phyloP scores from a whole-genome alignment of 2,888 invertebrate species.

The Eupsilia transversa region DNA sequence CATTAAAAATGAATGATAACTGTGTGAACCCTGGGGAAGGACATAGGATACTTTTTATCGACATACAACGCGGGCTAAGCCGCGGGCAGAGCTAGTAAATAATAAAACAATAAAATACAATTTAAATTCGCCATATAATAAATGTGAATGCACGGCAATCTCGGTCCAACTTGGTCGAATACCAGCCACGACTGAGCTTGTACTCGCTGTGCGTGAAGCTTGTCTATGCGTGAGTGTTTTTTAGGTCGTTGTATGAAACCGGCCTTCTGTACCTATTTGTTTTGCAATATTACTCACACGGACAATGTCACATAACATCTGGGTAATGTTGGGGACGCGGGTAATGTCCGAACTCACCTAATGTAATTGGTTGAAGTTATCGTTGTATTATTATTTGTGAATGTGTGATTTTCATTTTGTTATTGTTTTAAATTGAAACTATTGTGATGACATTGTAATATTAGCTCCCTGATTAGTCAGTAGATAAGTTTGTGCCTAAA shows the following conservation, averaged over 20 bases:
- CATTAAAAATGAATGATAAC: too few species aligned
- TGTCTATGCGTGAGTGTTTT: background rate
- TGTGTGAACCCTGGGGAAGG: too few species aligned
- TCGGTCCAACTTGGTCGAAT: background rate
- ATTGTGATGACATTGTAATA: background rate
- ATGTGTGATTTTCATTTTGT: background rate
- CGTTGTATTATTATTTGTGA: background rate
- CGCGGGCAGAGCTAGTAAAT: too few species aligned
- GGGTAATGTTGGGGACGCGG: conserved; percentile 32
- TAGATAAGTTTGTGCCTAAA: background rate
- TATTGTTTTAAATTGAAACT: background rate
- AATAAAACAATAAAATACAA: background rate
- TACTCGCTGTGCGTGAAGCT: background rate
- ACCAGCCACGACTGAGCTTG: background rate
- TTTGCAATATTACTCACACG: conserved; percentile 54
- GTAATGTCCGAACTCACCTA: conserved; percentile 18
- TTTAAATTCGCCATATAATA: background rate
- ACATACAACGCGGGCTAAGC: too few species aligned
- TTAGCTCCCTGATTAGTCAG: background rate
- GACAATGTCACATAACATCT: conserved; percentile 55
- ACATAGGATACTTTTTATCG: too few species aligned
- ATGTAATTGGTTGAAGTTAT: conserved; percentile 44
- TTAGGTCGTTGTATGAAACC: background rate
- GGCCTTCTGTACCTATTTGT: conserved; percentile 9
- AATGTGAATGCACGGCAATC: background rate